Base-by-base conservation (phyloP, 2,888 invertebrate species). In the Torymus aiolomorphi region DNA sequence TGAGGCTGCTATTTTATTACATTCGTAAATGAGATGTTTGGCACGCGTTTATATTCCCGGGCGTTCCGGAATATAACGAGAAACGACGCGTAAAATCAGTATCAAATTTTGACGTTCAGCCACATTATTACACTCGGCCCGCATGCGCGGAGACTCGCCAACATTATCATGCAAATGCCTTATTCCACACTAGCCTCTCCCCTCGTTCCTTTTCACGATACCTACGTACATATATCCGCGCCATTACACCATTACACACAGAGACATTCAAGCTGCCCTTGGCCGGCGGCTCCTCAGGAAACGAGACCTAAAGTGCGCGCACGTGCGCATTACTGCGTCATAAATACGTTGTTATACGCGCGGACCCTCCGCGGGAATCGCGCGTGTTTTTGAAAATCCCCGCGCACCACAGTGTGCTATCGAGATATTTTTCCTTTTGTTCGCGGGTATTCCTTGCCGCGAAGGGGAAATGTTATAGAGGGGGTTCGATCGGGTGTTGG, bases 321-420 rank as follows among this genome's bases (percentile, higher is more conserved):
- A 59, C 59, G 52, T 59, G 52, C 42, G 59, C 16, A 76, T 76
- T 76, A 76, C 62, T 76, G 67, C 31, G 42, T 56, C 56, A 66
- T 78, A 78, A 63, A 72, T 20, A 42, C 66, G 54, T 72, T 72
- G 66, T 78, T 31, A 51, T 52, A 11, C 51, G 63, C 12, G 51
- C n/a, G 14, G 18, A 62, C 42, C 69, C 67, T 61, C 5, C 31
- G 31, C 49, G 16, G 71, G 49, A 73, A 54, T 31, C 31, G 11
- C 20, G 31, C 52, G 20, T 67, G 54, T 67, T 78, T 73, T 73
- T 52, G 42, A 67, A 66, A 77, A 71, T 71, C 59, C 8, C 12
- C 16, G 14, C 49, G 16, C 24, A 0, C 31, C 31, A 0, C 5
- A 5, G 31, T 31, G 3, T 24, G 49, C 14, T 54, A 16, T 12